A percentile compares a stretch with the other conserved stretches of the same genome.
These are phyloP conservation scores for Caenorhabditis inopinata DNA, from an alignment of 1,140 invertebrate genomes.

Conservation along the genomic window DNA sequence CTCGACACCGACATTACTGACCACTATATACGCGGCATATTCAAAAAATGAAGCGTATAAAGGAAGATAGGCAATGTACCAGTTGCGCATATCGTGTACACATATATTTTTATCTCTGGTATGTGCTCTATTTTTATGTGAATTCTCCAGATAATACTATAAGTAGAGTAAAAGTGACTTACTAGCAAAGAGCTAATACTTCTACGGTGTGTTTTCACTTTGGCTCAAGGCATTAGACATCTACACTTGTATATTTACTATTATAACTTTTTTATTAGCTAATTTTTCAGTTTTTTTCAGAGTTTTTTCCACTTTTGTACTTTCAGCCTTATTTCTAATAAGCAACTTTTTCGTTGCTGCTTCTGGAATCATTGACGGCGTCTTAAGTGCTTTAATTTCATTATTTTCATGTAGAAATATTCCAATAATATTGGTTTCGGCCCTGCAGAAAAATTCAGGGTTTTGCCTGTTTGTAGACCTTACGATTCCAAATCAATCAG, in stretches of 20 bases:
- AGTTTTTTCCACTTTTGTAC: neutral
- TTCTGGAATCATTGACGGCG: too few relatives aligned
- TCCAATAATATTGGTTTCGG: too few relatives aligned
- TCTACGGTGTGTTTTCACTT: neutral
- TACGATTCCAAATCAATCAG: neutral
- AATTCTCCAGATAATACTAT: conserved; percentile 19
- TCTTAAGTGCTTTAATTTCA: too few relatives aligned
- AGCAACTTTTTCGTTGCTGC: too few relatives aligned
- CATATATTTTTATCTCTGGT: neutral
- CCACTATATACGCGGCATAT: neutral
- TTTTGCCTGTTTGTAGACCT: too few relatives aligned
- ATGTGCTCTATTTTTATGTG: neutral
- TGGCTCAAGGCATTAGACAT: too few relatives aligned
- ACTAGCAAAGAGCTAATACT: neutral
- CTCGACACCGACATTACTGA: neutral
- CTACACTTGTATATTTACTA: neutral
- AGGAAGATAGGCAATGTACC: neutral
- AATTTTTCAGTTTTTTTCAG: too few relatives aligned
- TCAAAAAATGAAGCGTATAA: neutral
- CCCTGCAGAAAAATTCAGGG: too few relatives aligned
- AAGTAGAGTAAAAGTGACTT: neutral
- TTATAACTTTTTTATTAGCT: neutral
- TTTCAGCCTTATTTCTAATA: too few relatives aligned
- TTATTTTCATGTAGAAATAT: too few relatives aligned
- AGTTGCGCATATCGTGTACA: neutral